Evolutionary conservation across 1,140 invertebrate species (phyloP), one percentile per base, ranked within the genome.

Genomic region (Stegodyphus dumicola): DNA sequence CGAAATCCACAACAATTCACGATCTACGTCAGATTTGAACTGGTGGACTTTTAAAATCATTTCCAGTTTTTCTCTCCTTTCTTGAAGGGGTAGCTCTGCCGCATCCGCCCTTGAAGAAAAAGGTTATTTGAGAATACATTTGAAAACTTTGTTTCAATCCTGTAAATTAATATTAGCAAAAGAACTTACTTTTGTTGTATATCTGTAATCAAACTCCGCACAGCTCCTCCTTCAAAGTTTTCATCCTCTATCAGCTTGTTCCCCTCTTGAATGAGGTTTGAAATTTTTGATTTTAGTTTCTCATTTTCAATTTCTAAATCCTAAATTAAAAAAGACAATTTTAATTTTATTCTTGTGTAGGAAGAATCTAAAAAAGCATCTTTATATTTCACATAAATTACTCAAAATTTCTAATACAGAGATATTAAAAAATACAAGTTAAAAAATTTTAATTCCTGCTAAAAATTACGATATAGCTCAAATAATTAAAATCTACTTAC

Each of bases 41-140:
- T 96, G 95, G 89, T 97, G 96, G 49, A 97, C 89, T 48, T 95
- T 92, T 17, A 94, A 92, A 0, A 96, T 95, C 88, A 97, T 96
- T 89, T 97, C 95, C 6, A 98, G 90, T 89, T 97, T 96, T 85
- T 97, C 96, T 53, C 95, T 92, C 0, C 96, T 92, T 86, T 96
- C 96, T 89, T 96, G 95, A 88, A 97, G 94, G 1, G 96, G 74
- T 10, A 17, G 7, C 56, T 85, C 65, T 60, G 73, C n/a, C 18
- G 56, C 64, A 6, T 77, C 71, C 9, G 51, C 17, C 65, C 65
- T 67, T 67, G 2, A 15, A 67, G 48, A 48, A 9, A 11, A 51
- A 33, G 3, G 33, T 33, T 33, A 33, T 33, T 33, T 3, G 33
- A 33, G 33, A 33, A 33, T 33, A 33, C 33, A 33, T 33, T 33